Percentiles rank a stretch among this genome's conserved stretches.
Evolutionary conservation across 1,140 invertebrate species (phyloP).

Genomic region (Nylanderia fulva): DNA sequence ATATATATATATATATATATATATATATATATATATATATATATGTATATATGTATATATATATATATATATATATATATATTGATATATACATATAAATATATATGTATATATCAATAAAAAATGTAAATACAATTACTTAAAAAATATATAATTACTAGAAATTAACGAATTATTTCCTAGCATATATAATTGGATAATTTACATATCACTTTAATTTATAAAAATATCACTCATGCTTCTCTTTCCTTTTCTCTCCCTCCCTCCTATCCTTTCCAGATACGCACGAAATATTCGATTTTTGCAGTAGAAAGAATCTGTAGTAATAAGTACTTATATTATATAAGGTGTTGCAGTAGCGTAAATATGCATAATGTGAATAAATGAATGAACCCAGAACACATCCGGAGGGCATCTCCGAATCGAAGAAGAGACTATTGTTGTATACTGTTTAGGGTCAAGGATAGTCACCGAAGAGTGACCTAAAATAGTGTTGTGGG

Average conservation of each 20-base stretch:
- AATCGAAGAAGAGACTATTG: conserved; percentile 5
- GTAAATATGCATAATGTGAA: neutral
- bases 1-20: neutral
- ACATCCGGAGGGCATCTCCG: conserved; percentile 1
- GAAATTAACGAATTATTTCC: neutral
- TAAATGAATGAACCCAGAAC: conserved; percentile 6
- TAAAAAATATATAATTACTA: neutral
- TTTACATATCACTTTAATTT: conserved; percentile 32
- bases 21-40: too few species aligned
- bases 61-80: too few species aligned
- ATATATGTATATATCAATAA: neutral
- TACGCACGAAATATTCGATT: neutral
- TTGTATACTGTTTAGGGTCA: conserved; percentile 42
- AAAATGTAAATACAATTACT: neutral
- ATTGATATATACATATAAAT: too few species aligned
- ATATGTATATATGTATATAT: too few species aligned
- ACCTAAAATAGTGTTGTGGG: conserved; percentile 4
- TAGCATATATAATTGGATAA: neutral
- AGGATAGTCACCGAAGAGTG: conserved; percentile 21
- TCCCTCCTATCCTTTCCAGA: too few species aligned
- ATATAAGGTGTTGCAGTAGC: neutral
- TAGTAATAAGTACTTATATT: conserved; percentile 4
- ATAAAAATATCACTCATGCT: conserved; percentile 36
- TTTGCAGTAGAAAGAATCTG: neutral
- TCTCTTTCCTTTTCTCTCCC: neutral